Conservation (phyloP, 2,113 vertebrate genomes). For the Macrotus californicus region DNA sequence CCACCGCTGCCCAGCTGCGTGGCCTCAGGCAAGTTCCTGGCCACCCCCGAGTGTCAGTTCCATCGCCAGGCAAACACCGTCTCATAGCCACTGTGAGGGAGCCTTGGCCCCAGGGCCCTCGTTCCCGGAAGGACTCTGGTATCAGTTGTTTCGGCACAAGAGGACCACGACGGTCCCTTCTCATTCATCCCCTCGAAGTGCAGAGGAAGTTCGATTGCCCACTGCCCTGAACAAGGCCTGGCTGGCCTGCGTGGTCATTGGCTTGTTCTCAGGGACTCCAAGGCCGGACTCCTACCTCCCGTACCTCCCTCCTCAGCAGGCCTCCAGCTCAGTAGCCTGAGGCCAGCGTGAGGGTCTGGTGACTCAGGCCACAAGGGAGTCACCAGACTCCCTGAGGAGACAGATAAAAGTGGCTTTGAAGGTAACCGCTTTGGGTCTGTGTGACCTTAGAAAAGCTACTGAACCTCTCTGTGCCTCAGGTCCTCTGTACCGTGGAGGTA, state of each 20-base stretch:
- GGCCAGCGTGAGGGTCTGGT: rapidly evolving
- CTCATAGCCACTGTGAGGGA: too few species aligned
- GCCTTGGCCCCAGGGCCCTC: background rate
- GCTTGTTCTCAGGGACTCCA: background rate
- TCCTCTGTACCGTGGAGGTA: background rate
- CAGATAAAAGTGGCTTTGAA: background rate
- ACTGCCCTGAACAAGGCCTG: background rate
- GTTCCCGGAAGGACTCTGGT: background rate
- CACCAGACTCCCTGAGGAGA: background rate
- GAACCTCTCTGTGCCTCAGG: background rate
- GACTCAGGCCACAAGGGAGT: background rate
- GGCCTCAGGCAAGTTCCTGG: background rate
- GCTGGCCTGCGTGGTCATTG: rapidly evolving
- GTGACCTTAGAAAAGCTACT: background rate
- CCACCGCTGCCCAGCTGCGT: background rate
- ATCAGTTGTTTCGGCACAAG: background rate
- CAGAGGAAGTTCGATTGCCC: background rate
- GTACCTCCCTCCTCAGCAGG: background rate
- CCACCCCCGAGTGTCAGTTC: rapidly evolving
- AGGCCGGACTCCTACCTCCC: background rate
- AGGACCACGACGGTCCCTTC: background rate
- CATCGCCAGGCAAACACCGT: background rate
- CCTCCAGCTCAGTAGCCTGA: background rate
- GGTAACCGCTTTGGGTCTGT: background rate
- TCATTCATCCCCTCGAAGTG: background rate